phyloP scores from a whole-genome alignment of 2,888 invertebrate species.

The Portevinia maculata region DNA sequence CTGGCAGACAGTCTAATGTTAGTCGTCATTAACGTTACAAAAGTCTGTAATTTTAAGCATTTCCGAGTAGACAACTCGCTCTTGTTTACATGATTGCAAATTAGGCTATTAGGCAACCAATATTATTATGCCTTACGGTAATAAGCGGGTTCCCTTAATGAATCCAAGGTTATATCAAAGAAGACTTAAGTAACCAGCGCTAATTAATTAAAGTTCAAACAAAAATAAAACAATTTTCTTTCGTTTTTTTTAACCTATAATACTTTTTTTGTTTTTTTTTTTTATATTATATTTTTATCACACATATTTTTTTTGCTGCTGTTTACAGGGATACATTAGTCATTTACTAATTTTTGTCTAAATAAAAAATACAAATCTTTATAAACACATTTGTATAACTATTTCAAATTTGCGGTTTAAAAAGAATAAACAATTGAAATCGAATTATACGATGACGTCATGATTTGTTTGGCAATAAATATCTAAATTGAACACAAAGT shows the following conservation, averaged over 20 bases:
- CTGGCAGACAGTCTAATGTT: too few relatives aligned
- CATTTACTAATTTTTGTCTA: constrained; percentile 37
- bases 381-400: background rate
- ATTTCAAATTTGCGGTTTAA: constrained; percentile 7
- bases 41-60: too few relatives aligned
- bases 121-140: too few relatives aligned
- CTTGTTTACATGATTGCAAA: too few relatives aligned
- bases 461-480: constrained; percentile 11
- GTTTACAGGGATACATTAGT: constrained; percentile 55
- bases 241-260: constrained; percentile 64
- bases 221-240: constrained; percentile 9
- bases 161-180: too few relatives aligned
- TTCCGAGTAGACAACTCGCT: too few relatives aligned
- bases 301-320: constrained; percentile 75
- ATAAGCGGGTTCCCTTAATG: too few relatives aligned
- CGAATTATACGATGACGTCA: constrained; percentile 33
- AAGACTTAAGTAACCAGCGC: too few relatives aligned
- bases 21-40: too few relatives aligned
- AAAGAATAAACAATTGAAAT: constrained; percentile 11
- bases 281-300: constrained; percentile 67
- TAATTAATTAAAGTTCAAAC: too few relatives aligned
- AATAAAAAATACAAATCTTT: constrained; percentile 2
- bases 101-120: too few relatives aligned
- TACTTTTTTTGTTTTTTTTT: constrained; percentile 71
- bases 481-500: constrained; percentile 7